Conservation (phyloP, 2,888 invertebrate genomes). For the Archips xylosteana region DNA sequence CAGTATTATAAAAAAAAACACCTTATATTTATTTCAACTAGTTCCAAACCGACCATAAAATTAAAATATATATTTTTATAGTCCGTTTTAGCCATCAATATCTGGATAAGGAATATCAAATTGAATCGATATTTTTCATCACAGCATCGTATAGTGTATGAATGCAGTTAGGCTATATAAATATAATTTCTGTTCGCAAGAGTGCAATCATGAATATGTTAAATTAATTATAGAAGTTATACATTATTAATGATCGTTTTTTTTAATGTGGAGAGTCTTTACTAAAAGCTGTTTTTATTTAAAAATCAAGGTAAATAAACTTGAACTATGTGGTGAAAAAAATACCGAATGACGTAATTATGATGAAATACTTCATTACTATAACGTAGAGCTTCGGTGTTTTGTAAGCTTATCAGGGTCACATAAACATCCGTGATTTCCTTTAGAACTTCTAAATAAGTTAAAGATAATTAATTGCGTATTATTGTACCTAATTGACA, state of each 20-base stretch:
- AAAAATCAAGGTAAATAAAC: background rate
- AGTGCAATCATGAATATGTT: slow-evolving; percentile 14
- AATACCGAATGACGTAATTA: background rate
- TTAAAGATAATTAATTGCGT: too few relatives aligned
- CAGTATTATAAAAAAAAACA: slow-evolving; percentile 8
- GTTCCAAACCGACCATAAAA: slow-evolving; percentile 18
- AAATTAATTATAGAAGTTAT: background rate
- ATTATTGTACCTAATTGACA: too few relatives aligned
- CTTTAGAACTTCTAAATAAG: too few relatives aligned
- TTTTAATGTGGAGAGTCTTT: background rate
- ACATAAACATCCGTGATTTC: too few relatives aligned
- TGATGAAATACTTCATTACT: background rate
- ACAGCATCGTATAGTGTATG: background rate
- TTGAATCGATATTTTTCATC: slow-evolving; percentile 17
- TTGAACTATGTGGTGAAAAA: background rate
- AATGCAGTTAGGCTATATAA: slow-evolving; percentile 8
- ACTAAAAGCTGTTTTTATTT: too few relatives aligned
- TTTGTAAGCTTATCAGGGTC: background rate
- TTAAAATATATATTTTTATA: background rate
- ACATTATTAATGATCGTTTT: slow-evolving; percentile 17
- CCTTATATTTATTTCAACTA: slow-evolving; percentile 18
- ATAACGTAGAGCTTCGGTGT: background rate
- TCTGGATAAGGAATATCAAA: slow-evolving; percentile 23
- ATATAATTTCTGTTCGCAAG: background rate
- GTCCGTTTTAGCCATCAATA: background rate